phyloP scores from a whole-genome alignment of 2,888 invertebrate genomes.

The Uropetala carovei region DNA sequence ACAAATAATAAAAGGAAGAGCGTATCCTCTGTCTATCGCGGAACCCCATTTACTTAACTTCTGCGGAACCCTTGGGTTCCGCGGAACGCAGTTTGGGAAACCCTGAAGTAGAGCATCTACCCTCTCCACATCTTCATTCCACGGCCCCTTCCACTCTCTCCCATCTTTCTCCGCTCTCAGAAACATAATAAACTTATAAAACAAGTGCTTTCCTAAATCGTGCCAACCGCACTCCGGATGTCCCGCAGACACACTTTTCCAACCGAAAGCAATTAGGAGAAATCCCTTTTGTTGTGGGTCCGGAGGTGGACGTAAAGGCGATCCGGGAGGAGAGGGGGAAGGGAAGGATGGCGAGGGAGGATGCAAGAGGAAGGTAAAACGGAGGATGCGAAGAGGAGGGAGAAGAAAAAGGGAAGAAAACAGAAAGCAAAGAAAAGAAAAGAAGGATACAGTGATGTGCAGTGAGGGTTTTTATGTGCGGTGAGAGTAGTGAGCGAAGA shows the following conservation, averaged over 20 bases:
- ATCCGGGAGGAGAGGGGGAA: not conserved
- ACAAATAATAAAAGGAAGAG: too few relatives aligned
- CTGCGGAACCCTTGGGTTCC: too few relatives aligned
- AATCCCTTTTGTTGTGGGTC: constrained; percentile 33
- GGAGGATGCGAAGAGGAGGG: too few relatives aligned
- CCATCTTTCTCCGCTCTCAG: not conserved
- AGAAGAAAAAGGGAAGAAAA: not conserved
- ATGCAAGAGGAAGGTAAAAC: too few relatives aligned
- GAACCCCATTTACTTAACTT: too few relatives aligned
- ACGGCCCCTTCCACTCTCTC: not conserved
- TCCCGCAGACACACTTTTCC: constrained; percentile 1
- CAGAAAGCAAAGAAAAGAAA: not conserved
- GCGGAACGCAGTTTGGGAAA: too few relatives aligned
- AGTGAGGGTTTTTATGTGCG: not conserved
- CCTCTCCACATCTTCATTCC: not conserved
- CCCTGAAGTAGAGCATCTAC: constrained; percentile 4
- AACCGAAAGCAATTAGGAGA: constrained; percentile 35
- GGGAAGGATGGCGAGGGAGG: not conserved
- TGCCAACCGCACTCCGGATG: constrained; percentile 15
- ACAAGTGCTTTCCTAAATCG: constrained; percentile 40
- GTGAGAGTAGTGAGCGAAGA: too few relatives aligned
- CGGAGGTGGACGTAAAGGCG: not conserved
- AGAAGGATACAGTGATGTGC: not conserved
- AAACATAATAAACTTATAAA: constrained; percentile 53
- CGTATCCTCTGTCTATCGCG: too few relatives aligned